A percentile compares a stretch with the other conserved stretches of the same genome.
Evolutionary conservation across 2,888 invertebrate genomes (phyloP).

Genomic region (Eupithecia inturbata): DNA sequence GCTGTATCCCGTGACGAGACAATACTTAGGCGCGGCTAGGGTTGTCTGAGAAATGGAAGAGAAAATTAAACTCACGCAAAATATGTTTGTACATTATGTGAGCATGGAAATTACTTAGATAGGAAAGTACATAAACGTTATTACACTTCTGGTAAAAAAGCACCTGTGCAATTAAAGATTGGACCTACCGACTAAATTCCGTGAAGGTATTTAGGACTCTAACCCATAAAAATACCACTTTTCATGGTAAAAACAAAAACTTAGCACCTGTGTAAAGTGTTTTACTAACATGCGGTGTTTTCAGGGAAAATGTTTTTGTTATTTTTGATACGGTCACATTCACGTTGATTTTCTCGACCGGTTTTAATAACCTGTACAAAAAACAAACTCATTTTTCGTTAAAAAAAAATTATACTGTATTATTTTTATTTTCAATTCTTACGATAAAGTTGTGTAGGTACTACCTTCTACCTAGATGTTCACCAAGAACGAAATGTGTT

Average conservation of each 20-base stretch:
- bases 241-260: background rate
- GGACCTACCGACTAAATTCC: background rate
- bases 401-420: background rate
- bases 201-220: background rate
- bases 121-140: background rate
- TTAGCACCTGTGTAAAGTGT: background rate
- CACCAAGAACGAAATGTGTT: too few relatives aligned
- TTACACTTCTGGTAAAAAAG: background rate
- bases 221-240: background rate
- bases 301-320: background rate
- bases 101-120: background rate
- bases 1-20: constrained; percentile 17
- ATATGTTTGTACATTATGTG: background rate
- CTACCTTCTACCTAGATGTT: too few relatives aligned
- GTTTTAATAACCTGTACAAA: background rate
- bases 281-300: background rate
- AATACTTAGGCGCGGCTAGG: constrained; percentile 9
- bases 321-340: background rate
- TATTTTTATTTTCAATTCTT: background rate
- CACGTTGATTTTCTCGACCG: background rate
- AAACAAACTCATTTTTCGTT: background rate
- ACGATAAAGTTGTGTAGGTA: too few relatives aligned
- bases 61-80: background rate
- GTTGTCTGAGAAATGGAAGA: constrained; percentile 8
- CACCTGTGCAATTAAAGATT: background rate